Evolutionary conservation across 2,888 invertebrate genomes (phyloP).

Genomic region (Sisyra nigra): DNA sequence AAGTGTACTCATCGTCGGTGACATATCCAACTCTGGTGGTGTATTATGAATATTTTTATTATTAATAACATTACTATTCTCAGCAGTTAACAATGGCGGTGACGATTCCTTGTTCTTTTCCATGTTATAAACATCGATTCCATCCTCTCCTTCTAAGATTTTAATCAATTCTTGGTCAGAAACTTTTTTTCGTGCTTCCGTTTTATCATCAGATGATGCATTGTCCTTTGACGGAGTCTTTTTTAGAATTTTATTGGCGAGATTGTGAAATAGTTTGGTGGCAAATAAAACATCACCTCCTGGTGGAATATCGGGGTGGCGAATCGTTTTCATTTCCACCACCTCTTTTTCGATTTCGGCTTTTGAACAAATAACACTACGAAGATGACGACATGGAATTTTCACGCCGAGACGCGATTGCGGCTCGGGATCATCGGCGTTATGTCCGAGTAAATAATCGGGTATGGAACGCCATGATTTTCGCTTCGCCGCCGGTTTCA

Average conservation of each 20-base stretch:
- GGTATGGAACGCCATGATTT: not conserved
- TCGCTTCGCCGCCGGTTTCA: not conserved
- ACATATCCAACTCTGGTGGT: conserved; percentile 12
- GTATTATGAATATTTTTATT: conserved; percentile 14
- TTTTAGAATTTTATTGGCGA: conserved; percentile 26
- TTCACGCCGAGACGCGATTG: not conserved
- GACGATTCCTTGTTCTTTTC: conserved; percentile 12
- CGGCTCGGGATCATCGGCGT: not conserved
- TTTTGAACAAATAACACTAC: conserved; percentile 28
- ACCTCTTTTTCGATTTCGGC: conserved; percentile 37
- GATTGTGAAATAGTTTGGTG: conserved; percentile 32
- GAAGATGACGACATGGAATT: conserved; percentile 10
- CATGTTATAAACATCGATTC: conserved; percentile 25
- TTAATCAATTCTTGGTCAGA: conserved; percentile 37
- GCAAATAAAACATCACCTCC: conserved; percentile 32
- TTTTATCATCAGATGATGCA: conserved; percentile 7
- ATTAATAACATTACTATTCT: not conserved
- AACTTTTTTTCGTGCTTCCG: conserved; percentile 15
- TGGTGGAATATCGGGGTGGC: conserved; percentile 23
- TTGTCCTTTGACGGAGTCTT: conserved; percentile 3
- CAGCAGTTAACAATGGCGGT: conserved; percentile 4
- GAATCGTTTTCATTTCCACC: conserved; percentile 30
- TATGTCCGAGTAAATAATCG: not conserved
- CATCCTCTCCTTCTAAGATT: conserved; percentile 36
- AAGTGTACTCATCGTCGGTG: conserved; percentile 11